phyloP scores from a whole-genome alignment of 2,113 vertebrate genomes.

The Neomonachus schauinslandi region DNA sequence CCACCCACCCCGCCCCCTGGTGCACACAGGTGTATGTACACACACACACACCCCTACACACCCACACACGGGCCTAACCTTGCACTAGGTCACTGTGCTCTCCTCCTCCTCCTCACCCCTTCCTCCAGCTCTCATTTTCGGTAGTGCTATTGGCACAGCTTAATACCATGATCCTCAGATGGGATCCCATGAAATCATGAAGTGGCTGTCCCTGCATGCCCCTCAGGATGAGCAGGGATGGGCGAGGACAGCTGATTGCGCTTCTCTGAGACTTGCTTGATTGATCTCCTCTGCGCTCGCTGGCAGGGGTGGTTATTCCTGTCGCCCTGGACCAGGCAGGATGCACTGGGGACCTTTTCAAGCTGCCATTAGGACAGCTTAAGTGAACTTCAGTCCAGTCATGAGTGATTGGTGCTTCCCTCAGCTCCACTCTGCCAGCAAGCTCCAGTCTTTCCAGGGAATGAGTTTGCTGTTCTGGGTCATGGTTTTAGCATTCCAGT shows the following conservation, averaged over 20 bases:
- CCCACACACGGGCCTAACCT: neutral
- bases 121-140: neutral
- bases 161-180: neutral
- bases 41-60: neutral
- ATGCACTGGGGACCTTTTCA: neutral
- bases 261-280: neutral
- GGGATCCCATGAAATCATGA: neutral
- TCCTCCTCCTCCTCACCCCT: neutral
- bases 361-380: neutral
- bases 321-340: neutral
- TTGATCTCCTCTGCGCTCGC: neutral
- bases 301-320: neutral
- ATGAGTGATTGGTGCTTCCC: slow-evolving; percentile 3
- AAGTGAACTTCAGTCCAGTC: neutral
- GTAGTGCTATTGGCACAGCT: fast-evolving
- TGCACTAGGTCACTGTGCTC: neutral
- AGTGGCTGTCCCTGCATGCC: neutral
- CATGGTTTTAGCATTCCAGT: slow-evolving; percentile 53
- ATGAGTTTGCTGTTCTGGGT: slow-evolving; percentile 63
- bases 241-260: fast-evolving
- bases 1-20: neutral
- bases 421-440: neutral
- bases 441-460: neutral
- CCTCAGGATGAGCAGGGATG: neutral
- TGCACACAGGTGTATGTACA: neutral